A percentile compares a stretch with the other conserved stretches of the same genome.
These are phyloP conservation scores for Heliocidaris tuberculata DNA, from an alignment of 35 echinoderm and acorn worm species.

Conservation along the genomic window DNA sequence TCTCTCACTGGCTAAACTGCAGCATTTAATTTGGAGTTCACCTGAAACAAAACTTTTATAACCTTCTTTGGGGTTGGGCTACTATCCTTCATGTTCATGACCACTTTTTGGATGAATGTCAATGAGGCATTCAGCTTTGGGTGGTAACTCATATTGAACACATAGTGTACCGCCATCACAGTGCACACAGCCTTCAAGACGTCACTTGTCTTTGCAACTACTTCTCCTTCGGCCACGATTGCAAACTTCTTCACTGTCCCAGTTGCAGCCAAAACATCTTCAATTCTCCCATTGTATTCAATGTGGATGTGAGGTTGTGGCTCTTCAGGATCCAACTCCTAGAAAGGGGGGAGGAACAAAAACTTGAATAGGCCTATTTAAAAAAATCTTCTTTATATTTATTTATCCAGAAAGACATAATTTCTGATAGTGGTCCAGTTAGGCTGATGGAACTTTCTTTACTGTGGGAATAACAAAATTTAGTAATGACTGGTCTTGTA, in stretches of 20 bases:
- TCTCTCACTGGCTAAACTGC: slow-evolving; percentile 1
- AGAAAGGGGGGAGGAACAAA: background rate
- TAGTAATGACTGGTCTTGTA: background rate
- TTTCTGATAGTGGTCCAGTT: slow-evolving; percentile 19
- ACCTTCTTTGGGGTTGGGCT: slow-evolving; percentile 8
- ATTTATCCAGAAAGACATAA: background rate
- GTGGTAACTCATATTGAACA: background rate
- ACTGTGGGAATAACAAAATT: slow-evolving; percentile 9
- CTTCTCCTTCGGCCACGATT: background rate
- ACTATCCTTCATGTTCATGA: slow-evolving; percentile 17
- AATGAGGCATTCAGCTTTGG: background rate
- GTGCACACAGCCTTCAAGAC: background rate
- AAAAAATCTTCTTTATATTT: background rate
- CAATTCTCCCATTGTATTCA: slow-evolving; percentile 8
- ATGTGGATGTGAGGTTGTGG: slow-evolving; percentile 8
- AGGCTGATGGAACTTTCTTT: background rate
- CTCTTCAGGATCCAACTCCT: background rate
- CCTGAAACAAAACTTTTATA: background rate
- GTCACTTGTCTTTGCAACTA: background rate
- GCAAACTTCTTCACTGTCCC: background rate
- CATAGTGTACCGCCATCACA: background rate
- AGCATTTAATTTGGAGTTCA: slow-evolving; percentile 10
- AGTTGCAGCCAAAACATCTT: background rate
- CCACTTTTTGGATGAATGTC: background rate
- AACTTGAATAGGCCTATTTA: background rate